Evolutionary conservation across 2,797 vertebrate genomes (phyloP).

Genomic region (Sebastes hopkinsi): DNA sequence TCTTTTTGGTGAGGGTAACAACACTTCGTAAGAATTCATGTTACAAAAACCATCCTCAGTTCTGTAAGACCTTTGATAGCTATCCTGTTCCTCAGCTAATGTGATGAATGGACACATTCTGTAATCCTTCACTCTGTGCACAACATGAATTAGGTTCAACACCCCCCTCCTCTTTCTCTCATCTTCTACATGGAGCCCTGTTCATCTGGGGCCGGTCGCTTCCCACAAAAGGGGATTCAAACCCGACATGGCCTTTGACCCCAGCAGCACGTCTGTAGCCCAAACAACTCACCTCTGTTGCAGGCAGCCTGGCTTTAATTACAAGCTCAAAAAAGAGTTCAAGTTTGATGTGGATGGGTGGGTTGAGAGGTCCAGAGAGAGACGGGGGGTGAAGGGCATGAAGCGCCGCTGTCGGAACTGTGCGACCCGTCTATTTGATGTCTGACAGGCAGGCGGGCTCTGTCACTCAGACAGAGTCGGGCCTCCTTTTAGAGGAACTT

Average conservation of each 20-base stretch:
- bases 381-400: background rate
- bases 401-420: slow-evolving; percentile 30
- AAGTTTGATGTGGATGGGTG: slow-evolving; percentile 55
- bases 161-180: background rate
- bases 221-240: slow-evolving; percentile 52
- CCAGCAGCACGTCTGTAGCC: slow-evolving; percentile 68
- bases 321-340: slow-evolving; percentile 49
- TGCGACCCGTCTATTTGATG: slow-evolving; percentile 65
- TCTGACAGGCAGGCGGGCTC: slow-evolving; percentile 52
- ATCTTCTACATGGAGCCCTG: slow-evolving; percentile 3
- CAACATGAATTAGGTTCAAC: background rate
- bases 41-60: background rate
- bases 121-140: background rate
- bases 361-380: slow-evolving; percentile 34
- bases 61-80: background rate
- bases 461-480: slow-evolving; percentile 54
- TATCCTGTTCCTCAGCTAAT: background rate
- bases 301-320: slow-evolving; percentile 74
- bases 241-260: slow-evolving; percentile 65
- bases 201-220: slow-evolving; percentile 34
- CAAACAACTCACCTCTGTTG: slow-evolving; percentile 73
- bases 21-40: background rate
- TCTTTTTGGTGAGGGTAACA: background rate
- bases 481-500: slow-evolving; percentile 61
- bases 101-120: background rate